Evolutionary conservation across 2,888 invertebrate genomes (phyloP).

Genomic region (Eustalomyia histrio): DNA sequence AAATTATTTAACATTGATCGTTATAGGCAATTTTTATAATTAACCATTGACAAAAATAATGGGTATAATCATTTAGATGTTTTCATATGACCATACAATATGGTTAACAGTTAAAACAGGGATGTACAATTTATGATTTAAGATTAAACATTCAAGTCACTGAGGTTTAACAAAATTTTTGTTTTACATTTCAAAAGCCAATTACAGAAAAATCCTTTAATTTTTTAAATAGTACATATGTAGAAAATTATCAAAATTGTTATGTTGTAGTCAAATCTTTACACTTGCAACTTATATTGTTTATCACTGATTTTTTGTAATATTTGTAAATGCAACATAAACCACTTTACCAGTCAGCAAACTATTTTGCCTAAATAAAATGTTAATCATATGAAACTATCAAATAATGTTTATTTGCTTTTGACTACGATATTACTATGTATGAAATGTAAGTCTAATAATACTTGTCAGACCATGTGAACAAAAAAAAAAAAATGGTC

Average conservation of each 20-base stretch:
- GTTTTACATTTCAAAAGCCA: too few relatives aligned
- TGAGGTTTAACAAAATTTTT: too few relatives aligned
- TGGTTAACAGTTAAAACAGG: slow-evolving; percentile 25
- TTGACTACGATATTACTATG: slow-evolving; percentile 37
- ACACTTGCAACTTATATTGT: not conserved
- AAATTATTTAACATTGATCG: slow-evolving; percentile 39
- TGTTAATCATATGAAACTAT: slow-evolving; percentile 63
- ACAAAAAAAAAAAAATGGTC: slow-evolving; percentile 27
- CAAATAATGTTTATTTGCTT: slow-evolving; percentile 40
- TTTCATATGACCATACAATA: slow-evolving; percentile 28
- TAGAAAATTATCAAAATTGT: too few relatives aligned
- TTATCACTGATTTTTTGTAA: slow-evolving; percentile 9
- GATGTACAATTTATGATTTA: slow-evolving; percentile 6
- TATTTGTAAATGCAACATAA: not conserved
- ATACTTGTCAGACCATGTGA: slow-evolving; percentile 48
- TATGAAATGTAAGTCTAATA: slow-evolving; percentile 17
- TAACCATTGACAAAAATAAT: slow-evolving; percentile 52
- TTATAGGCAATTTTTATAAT: slow-evolving; percentile 58
- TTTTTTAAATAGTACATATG: too few relatives aligned
- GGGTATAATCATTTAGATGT: slow-evolving; percentile 35
- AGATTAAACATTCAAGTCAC: not conserved
- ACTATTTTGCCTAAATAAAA: slow-evolving; percentile 68
- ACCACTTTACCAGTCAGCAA: slow-evolving; percentile 42
- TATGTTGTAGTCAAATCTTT: too few relatives aligned
- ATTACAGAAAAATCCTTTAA: too few relatives aligned